Evolutionary conservation across 2,113 vertebrate genomes (phyloP), one percentile per base, ranked within the genome.

Genomic region (Aix galericulata): DNA sequence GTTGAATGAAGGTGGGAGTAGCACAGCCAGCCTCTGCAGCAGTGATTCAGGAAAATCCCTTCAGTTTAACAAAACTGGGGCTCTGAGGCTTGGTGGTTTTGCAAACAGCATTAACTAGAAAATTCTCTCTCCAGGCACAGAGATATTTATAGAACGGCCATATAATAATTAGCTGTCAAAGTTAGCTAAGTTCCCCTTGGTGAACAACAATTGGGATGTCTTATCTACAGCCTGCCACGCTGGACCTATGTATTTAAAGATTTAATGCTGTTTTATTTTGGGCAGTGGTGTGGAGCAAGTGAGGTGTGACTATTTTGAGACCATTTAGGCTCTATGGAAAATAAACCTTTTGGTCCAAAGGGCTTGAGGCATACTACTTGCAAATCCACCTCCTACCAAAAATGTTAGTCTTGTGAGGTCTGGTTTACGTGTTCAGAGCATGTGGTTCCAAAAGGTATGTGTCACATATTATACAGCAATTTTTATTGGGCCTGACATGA

Each of bases 281-380:
- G 9, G 3, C 5, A 3, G 26, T n/a, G 29, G 1, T 2, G 12
- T 32, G 36, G 5, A 60, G 8, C 17, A 74, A 44, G 27, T 25
- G 15, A 53, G 68, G 2, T 11, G 3, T 26, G 36, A 36, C 25
- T 82, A 1, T 7, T 56, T 58, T 68, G 59, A 75, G 40, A 67
- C 1, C 4, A 5, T 72, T 64, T 48, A 60, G 2, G 15, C 4
- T 85, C 17, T 55, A 7, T 4, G 44, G 34, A 26, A 86, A 75
- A 85, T 62, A 14, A 29, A 62, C 3, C 1, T 91, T 85, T 72
- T 64, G 2, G 17, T 73, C 23, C 62, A 66, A 85, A 73, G 5
- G 9, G 13, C 6, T 38, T 26, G 4, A 58, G 6, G 7, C 10
- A 13, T 18, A 34, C 5, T 21, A 58, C 4, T 13, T 48, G 6